phyloP scores from a whole-genome alignment of 1,140 invertebrate genomes.

The Apocrypta bakeri region DNA sequence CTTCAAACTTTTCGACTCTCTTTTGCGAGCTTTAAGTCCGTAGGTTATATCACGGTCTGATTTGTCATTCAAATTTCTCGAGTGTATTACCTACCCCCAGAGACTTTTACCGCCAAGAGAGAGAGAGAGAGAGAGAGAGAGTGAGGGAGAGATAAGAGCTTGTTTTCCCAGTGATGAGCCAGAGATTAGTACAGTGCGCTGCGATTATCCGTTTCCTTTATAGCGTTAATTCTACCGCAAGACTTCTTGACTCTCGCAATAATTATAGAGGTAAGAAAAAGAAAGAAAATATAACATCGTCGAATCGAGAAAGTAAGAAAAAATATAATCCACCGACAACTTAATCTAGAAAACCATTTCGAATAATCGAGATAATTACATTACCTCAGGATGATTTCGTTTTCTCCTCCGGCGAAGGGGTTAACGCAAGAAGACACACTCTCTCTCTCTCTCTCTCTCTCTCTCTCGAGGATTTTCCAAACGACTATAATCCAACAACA shows the following conservation, averaged over 20 bases:
- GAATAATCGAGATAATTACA: neutral
- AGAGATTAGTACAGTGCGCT: neutral
- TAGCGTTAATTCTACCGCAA: neutral
- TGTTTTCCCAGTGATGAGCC: neutral
- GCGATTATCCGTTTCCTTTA: neutral
- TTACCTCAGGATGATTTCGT: neutral
- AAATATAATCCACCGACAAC: too few species aligned
- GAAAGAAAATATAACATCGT: too few species aligned
- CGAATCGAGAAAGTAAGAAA: neutral
- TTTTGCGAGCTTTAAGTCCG: neutral
- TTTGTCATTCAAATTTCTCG: constrained; percentile 22
- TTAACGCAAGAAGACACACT: neutral
- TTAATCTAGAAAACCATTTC: neutral
- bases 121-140: too few species aligned
- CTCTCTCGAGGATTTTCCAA: neutral
- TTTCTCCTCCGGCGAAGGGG: neutral
- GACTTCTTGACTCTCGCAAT: too few species aligned
- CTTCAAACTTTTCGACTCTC: constrained; percentile 15
- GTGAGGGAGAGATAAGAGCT: neutral
- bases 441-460: neutral
- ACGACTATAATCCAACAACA: neutral
- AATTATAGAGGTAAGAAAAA: too few species aligned
- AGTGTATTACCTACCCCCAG: neutral
- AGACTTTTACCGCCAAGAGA: neutral
- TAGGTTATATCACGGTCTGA: neutral